These are phyloP conservation scores for Caradrina clavipalpis DNA, from an alignment of 2,888 invertebrate genomes.

Conservation along the genomic window DNA sequence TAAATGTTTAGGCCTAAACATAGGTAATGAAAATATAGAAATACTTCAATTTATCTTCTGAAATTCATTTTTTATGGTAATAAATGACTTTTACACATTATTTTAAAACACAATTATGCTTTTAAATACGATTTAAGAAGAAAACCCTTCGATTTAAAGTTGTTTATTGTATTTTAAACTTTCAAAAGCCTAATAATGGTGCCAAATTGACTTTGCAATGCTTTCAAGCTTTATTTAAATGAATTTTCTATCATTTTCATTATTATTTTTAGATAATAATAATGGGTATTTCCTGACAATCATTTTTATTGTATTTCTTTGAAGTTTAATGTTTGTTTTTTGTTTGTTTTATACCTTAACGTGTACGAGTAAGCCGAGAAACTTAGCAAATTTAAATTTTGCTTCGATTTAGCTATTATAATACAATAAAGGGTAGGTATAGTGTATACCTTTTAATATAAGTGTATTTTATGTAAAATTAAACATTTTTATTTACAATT, in stretches of 20 bases:
- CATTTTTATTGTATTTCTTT: background rate
- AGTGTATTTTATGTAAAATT: slow-evolving; percentile 11
- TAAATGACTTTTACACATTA: background rate
- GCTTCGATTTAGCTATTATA: slow-evolving; percentile 3
- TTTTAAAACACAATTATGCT: background rate
- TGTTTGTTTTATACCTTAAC: background rate
- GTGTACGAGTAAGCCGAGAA: background rate
- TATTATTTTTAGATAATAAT: background rate
- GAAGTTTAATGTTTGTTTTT: background rate
- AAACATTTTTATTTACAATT: slow-evolving; percentile 18
- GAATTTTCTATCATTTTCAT: background rate
- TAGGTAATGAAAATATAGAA: background rate
- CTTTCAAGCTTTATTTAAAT: background rate
- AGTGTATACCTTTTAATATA: background rate
- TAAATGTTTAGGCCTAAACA: slow-evolving; percentile 55
- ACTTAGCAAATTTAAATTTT: background rate
- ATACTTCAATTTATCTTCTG: background rate
- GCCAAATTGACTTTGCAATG: background rate
- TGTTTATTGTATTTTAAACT: background rate
- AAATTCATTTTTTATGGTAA: background rate
- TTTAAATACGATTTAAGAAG: background rate
- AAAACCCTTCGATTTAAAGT: background rate
- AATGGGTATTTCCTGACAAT: too few species aligned
- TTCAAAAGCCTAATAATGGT: background rate
- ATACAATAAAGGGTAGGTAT: background rate